Conservation (phyloP, 2,797 vertebrate species). For the Mormyrus proboscirostris region DNA sequence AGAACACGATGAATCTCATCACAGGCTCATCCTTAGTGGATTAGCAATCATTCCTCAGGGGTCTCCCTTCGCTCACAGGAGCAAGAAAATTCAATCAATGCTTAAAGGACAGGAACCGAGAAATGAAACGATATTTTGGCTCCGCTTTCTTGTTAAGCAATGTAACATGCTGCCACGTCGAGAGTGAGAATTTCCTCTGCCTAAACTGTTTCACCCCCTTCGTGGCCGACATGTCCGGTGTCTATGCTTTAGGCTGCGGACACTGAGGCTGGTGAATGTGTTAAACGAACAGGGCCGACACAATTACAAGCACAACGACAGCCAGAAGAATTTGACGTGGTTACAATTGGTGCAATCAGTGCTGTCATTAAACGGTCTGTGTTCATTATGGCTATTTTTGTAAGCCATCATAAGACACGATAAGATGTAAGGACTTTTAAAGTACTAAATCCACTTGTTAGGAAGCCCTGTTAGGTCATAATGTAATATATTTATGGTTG, state of each 20-base stretch:
- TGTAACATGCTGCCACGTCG: neutral
- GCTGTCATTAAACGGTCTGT: neutral
- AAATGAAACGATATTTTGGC: conserved; percentile 59
- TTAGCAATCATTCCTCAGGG: conserved; percentile 41
- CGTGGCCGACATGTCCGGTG: neutral
- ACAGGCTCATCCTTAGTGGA: conserved; percentile 28
- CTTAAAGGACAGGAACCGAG: conserved; percentile 57
- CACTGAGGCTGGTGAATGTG: neutral
- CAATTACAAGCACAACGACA: neutral
- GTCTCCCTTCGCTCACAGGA: conserved; percentile 59
- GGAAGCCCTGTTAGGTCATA: neutral
- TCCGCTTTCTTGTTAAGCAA: neutral
- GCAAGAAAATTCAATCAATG: conserved; percentile 66
- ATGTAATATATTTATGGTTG: neutral
- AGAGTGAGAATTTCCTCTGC: neutral
- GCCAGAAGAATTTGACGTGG: neutral
- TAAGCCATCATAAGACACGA: neutral
- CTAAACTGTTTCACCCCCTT: neutral
- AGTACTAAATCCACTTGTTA: neutral
- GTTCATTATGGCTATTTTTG: neutral
- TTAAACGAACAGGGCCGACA: neutral
- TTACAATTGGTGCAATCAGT: neutral
- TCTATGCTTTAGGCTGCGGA: neutral
- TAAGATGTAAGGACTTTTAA: neutral
- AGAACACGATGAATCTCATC: conserved; percentile 21